phyloP scores from a whole-genome alignment of 2,113 vertebrate species.

The Brachirus orientalis region DNA sequence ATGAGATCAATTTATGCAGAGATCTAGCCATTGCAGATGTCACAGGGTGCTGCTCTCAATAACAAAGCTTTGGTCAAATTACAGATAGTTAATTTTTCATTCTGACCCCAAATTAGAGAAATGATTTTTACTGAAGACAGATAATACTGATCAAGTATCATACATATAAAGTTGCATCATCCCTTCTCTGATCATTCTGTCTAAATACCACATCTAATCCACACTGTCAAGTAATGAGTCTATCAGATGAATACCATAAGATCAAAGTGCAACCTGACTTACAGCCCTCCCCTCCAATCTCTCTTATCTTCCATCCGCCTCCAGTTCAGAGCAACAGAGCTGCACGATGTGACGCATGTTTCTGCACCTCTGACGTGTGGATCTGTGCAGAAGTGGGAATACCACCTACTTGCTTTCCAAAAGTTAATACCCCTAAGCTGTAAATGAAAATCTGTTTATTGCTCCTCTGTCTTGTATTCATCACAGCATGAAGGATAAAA shows the following conservation, averaged over 20 bases:
- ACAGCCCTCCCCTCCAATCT: constrained; percentile 13
- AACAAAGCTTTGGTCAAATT: constrained; percentile 63
- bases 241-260: constrained; percentile 23
- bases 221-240: background rate
- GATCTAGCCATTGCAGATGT: constrained; percentile 74
- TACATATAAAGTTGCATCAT: background rate
- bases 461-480: constrained; percentile 12
- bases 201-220: background rate
- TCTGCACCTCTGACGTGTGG: constrained; percentile 49
- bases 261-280: constrained; percentile 29
- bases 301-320: constrained; percentile 5
- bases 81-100: constrained; percentile 22
- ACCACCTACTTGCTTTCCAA: constrained; percentile 20
- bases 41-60: constrained; percentile 59
- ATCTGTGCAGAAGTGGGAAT: constrained; percentile 24
- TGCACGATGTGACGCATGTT: constrained; percentile 40
- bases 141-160: background rate
- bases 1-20: constrained; percentile 82
- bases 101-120: background rate
- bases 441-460: constrained; percentile 16
- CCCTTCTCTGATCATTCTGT: background rate
- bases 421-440: constrained; percentile 23
- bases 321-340: constrained; percentile 9
- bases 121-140: constrained; percentile 1
- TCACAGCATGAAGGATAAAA: background rate